phyloP scores from a whole-genome alignment of 2,113 vertebrate species.

The Centropus bengalensis region DNA sequence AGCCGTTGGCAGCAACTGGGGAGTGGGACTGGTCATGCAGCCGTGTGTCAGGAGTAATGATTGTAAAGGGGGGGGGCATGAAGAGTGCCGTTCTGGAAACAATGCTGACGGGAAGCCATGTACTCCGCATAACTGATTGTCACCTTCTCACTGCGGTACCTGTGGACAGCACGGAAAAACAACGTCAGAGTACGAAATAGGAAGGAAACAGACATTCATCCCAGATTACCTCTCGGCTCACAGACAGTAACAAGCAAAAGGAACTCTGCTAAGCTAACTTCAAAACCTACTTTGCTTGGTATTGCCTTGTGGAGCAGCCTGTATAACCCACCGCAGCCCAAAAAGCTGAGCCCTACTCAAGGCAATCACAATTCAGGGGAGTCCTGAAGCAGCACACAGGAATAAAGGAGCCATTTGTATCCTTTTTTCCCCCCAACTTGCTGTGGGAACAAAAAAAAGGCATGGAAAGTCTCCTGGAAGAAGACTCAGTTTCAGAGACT shows the following conservation, averaged over 20 bases:
- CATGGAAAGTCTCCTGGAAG: background rate
- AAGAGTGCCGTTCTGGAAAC: constrained; percentile 86
- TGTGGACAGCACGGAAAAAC: constrained; percentile 18
- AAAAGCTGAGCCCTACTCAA: background rate
- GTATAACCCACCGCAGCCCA: background rate
- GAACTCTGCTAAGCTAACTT: background rate
- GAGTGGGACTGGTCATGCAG: constrained; percentile 85
- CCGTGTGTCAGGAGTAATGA: constrained; percentile 90
- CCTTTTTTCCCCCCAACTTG: background rate
- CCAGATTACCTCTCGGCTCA: background rate
- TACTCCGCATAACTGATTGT: constrained; percentile 88
- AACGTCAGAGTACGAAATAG: accelerated
- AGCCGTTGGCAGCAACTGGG: constrained; percentile 83
- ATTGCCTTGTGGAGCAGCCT: background rate
- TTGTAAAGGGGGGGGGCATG: constrained; percentile 87
- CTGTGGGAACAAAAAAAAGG: background rate
- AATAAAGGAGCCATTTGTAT: background rate
- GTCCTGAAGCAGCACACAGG: background rate
- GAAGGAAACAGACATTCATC: background rate
- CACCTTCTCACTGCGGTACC: constrained; percentile 88
- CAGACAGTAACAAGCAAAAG: accelerated
- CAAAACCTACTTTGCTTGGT: background rate
- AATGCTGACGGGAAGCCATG: constrained; percentile 85
- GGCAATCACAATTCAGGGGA: background rate
- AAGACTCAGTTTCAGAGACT: background rate